phyloP scores from a whole-genome alignment of 2,113 vertebrate species.

The Steatornis caripensis region DNA sequence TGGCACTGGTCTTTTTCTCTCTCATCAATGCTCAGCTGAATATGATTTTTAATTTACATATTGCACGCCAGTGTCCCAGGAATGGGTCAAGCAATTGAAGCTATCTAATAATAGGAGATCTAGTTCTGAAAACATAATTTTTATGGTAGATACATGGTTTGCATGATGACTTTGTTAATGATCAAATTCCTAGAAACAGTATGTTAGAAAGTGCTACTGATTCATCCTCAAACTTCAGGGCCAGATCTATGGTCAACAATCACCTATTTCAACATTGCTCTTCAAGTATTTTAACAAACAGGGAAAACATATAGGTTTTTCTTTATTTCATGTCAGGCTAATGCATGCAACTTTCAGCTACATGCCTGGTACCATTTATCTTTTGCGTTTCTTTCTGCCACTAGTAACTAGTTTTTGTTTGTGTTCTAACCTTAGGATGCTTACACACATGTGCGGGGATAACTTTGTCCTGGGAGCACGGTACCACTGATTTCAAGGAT shows the following conservation, averaged over 20 bases:
- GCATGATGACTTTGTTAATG: neutral
- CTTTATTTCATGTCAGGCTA: neutral
- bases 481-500: neutral
- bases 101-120: neutral
- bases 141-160: neutral
- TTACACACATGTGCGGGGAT: neutral
- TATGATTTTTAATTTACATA: neutral
- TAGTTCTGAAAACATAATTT: neutral
- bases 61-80: neutral
- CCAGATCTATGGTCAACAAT: neutral
- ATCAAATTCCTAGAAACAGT: neutral
- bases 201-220: neutral
- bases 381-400: neutral
- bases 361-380: accelerated
- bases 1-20: neutral
- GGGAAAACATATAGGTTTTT: neutral
- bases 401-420: neutral
- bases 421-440: neutral
- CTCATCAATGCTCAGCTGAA: neutral
- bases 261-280: neutral
- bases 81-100: neutral
- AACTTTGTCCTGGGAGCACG: neutral
- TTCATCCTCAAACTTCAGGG: neutral
- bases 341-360: neutral
- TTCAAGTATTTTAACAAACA: neutral